Evolutionary conservation across 2,113 vertebrate species (phyloP), one percentile per base, ranked within the genome.

Genomic region (Myanophis thanlyinensis): DNA sequence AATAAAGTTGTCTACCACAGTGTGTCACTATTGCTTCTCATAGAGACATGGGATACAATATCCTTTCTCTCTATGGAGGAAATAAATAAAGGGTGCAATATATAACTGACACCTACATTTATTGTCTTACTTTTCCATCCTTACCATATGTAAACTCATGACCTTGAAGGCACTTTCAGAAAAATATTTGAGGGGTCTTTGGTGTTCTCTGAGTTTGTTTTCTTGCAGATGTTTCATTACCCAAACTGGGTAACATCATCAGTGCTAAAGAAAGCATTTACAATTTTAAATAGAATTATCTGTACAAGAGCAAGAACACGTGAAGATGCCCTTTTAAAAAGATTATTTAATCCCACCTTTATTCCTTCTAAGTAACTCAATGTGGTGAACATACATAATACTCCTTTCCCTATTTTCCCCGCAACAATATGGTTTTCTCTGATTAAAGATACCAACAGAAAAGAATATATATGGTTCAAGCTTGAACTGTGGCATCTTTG

Each of bases 21-120:
- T 96, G 97, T 96, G 96, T 96, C 94, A 95, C 93, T 96, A 93
- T 94, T 93, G 89, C 23, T 94, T 97, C 88, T 91, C 20, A 3
- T 84, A 91, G 94, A 95, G 59, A 62, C 25, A 92, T 67, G 3
- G 27, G 93, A 93, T 94, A 94, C 94, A 62, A 85, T 0, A 1
- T 93, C 89, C 89, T 40, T 95, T 95, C 35, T 96, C 7, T 96
- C 95, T 93, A 91, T 94, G 95, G 44, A 93, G 86, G 85, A 95
- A 46, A 47, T 12, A 85, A 35, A 85, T 91, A 87, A 95, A 80
- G 62, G 59, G n/a, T 0, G 0, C 67, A 62, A 90, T 25, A 59
- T 22, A 80, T 22, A 62, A 46, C 0, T 22, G 30, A 59, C 84
- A 48, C 51, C 5, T 0, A 0, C 59, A 89, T 89, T 92, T 91